Evolutionary conservation across 2,797 vertebrate genomes (phyloP), one percentile per base, ranked within the genome.

Genomic region (Graptemys geographica): DNA sequence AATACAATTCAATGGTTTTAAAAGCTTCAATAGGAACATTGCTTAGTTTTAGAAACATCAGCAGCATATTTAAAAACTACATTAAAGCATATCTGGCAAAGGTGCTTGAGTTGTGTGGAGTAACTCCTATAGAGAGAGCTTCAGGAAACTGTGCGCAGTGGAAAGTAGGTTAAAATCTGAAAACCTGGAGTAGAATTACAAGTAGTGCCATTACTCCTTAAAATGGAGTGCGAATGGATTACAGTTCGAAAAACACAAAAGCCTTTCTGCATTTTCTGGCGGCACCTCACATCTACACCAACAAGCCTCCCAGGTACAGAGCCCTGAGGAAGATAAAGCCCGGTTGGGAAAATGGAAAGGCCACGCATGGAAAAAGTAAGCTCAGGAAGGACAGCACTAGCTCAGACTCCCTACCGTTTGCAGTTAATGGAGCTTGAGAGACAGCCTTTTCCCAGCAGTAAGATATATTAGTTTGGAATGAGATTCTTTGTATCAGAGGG

Each of bases 161-260:
- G 41, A 95, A 97, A 94, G 69, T 90, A 92, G 81, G 92, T 93
- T 96, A 95, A 95, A 96, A 81, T 51, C 6, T 12, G 88, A 92
- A 89, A 95, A 94, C 7, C 84, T 94, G 86, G 90, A 78, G 78
- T 87, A 95, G 95, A 97, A 97, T 96, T 89, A 95, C 79, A 97
- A 97, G 83, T 88, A 94, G 93, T n/a, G 89, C 51, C 84, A 94
- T 96, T 84, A 91, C 94, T 95, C 41, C 79, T 91, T 37, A 88
- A 51, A 90, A 96, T 55, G 81, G 93, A 93, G 79, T 0, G 0
- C 2, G 1, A 93, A 87, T 59, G 88, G 94, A 84, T 62, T 44
- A 79, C 84, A 90, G 90, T 94, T 95, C 86, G 90, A 81, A 47
- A 62, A 0, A 21, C 89, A 95, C 88, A 94, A 95, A 97, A 96